A percentile compares a stretch with the other conserved stretches of the same genome.
Conservation (phyloP, 2,113 vertebrate genomes). For the Carollia perspicillata region DNA sequence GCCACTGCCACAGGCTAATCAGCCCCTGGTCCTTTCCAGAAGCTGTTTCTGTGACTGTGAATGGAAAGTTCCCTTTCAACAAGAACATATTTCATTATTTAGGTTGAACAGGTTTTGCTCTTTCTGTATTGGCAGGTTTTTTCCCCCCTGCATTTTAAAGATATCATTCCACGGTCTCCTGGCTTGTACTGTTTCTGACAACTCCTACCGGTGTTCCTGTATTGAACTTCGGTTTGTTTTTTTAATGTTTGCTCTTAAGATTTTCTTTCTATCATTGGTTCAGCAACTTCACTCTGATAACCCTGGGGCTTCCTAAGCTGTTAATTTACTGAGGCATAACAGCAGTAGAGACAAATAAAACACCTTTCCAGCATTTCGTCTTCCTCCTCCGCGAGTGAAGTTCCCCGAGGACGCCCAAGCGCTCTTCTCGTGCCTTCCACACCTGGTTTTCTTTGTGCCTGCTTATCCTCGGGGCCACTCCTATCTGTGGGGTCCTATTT, state of each 20-base stretch:
- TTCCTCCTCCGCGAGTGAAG: no score
- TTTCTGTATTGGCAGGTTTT: not conserved
- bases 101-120: not conserved
- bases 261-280: not conserved
- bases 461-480: not conserved
- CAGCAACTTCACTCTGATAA: not conserved
- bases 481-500: not conserved
- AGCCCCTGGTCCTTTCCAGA: not conserved
- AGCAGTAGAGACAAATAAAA: no score
- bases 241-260: not conserved
- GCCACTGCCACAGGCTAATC: not conserved
- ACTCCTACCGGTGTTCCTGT: not conserved
- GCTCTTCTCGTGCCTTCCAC: not conserved
- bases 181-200: not conserved
- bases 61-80: not conserved
- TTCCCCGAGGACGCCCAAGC: no score
- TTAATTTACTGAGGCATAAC: no score
- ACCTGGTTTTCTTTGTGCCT: no score
- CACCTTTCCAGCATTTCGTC: no score
- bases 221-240: not conserved
- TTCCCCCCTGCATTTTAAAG: not conserved
- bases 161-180: not conserved
- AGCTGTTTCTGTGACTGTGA: not conserved
- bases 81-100: not conserved
- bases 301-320: not conserved